phyloP scores from a whole-genome alignment of 1,140 invertebrate species.

The Camponotus pennsylvanicus region DNA sequence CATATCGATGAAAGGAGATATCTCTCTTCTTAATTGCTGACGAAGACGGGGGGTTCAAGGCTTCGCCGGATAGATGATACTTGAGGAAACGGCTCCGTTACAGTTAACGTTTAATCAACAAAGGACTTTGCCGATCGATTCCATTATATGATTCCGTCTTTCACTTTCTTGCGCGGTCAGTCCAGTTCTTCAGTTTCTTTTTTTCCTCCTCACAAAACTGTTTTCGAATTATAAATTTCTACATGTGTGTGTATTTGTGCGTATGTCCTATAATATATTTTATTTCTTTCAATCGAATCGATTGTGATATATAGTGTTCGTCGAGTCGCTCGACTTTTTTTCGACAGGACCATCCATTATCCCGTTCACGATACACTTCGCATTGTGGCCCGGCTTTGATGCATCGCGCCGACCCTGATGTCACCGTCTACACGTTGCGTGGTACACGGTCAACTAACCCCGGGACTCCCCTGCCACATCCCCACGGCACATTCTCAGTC shows the following conservation, averaged over 20 bases:
- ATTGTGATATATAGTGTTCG: neutral
- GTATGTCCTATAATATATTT: neutral
- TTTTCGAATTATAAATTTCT: too few relatives aligned
- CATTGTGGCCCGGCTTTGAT: constrained; percentile 50
- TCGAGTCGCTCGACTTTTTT: neutral
- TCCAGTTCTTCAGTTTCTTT: neutral
- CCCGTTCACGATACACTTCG: constrained; percentile 14
- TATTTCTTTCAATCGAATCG: neutral
- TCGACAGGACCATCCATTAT: neutral
- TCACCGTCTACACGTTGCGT: constrained; percentile 24
- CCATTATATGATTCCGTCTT: constrained; percentile 2
- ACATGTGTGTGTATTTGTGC: too few relatives aligned
- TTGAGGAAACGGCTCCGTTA: neutral
- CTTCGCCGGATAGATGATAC: neutral
- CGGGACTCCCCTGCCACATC: neutral
- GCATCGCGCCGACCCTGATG: constrained; percentile 14
- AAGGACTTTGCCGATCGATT: neutral
- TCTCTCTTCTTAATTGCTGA: constrained; percentile 33
- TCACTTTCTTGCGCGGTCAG: neutral
- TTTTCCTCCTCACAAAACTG: neutral
- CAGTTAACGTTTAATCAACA: constrained; percentile 1
- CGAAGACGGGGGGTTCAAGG: neutral
- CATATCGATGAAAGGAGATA: constrained; percentile 24
- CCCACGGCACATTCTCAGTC: constrained; percentile 65
- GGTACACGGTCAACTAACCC: constrained; percentile 17